phyloP scores from a whole-genome alignment of 2,113 vertebrate species.

The Gallinago undulata region DNA sequence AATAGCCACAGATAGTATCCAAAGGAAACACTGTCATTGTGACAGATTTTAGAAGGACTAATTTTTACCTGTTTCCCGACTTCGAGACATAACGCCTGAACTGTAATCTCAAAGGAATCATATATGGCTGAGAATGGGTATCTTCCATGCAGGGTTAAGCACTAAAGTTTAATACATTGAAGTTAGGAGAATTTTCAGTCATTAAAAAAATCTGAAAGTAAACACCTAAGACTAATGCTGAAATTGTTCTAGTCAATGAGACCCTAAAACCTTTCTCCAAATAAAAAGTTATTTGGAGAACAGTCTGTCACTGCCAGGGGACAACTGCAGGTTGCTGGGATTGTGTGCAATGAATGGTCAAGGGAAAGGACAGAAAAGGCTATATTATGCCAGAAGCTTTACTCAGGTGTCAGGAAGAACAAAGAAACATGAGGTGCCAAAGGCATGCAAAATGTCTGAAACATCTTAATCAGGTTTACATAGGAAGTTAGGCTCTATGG shows the following conservation, averaged over 20 bases:
- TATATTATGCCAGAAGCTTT: neutral
- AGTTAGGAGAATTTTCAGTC: neutral
- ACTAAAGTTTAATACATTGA: neutral
- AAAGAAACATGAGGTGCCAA: neutral
- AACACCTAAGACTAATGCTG: neutral
- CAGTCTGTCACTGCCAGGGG: neutral
- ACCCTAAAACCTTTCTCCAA: neutral
- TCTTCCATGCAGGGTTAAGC: neutral
- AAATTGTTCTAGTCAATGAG: neutral
- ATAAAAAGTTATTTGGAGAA: neutral
- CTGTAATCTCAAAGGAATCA: neutral
- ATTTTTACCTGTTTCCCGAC: neutral
- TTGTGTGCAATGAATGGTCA: neutral
- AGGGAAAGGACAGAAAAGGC: neutral
- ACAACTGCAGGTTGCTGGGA: neutral
- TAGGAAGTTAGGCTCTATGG: neutral
- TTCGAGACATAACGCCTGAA: neutral
- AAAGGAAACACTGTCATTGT: neutral
- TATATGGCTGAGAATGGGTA: accelerated
- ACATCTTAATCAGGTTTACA: slow-evolving; percentile 23
- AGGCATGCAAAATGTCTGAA: neutral
- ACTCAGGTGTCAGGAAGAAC: neutral
- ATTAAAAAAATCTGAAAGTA: neutral
- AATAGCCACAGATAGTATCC: neutral
- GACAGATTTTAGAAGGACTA: neutral